Percentiles rank a stretch among this genome's conserved stretches.
phyloP scores from a whole-genome alignment of 2,113 vertebrate species.

The Microcebus tavaratra region DNA sequence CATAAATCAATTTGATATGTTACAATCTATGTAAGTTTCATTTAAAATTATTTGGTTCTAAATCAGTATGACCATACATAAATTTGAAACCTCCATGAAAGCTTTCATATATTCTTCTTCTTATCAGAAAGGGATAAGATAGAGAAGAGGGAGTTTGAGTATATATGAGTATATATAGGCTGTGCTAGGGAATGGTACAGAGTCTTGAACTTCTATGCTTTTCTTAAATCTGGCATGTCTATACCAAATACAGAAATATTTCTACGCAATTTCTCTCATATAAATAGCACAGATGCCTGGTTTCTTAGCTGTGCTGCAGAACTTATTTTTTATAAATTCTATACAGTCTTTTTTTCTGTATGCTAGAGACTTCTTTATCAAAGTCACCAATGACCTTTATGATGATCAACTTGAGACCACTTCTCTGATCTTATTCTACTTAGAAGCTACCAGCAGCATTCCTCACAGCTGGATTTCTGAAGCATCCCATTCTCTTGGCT shows the following conservation, averaged over 20 bases:
- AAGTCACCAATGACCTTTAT: not conserved
- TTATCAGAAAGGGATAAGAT: not conserved
- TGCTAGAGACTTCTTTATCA: not conserved
- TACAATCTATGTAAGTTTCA: not conserved
- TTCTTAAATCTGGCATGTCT: not conserved
- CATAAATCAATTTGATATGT: not conserved
- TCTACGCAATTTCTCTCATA: not conserved
- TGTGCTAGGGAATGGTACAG: not conserved
- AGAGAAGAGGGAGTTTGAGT: not conserved
- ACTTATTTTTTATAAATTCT: not conserved
- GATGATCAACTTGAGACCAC: not conserved
- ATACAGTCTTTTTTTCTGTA: not conserved
- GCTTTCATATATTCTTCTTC: not conserved
- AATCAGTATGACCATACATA: not conserved
- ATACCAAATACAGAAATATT: not conserved
- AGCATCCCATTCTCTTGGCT: not conserved
- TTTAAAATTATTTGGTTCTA: not conserved
- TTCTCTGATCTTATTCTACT: not conserved
- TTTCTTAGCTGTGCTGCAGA: not conserved
- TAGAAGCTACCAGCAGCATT: not conserved
- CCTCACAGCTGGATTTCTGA: not conserved
- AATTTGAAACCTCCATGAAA: not conserved
- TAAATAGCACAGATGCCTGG: not conserved
- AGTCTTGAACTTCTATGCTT: not conserved
- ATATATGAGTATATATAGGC: not conserved